Evolutionary conservation across 2,797 vertebrate species (phyloP).

Genomic region (Anolis apletophallus): DNA sequence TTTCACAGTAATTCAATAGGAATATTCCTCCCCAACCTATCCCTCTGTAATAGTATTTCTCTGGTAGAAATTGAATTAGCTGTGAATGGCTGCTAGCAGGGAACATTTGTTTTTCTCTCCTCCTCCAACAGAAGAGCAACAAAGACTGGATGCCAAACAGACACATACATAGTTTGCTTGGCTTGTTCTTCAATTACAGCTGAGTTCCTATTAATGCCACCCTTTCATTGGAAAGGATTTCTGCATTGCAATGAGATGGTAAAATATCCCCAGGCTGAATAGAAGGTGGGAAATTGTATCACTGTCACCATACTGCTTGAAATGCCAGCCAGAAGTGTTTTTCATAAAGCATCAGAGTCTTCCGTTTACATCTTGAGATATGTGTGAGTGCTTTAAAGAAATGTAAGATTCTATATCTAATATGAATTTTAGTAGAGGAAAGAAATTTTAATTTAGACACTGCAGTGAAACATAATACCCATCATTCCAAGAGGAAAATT

Average conservation of each 20-base stretch:
- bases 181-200: slow-evolving; percentile 22
- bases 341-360: neutral
- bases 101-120: neutral
- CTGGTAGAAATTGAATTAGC: slow-evolving; percentile 21
- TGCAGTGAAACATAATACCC: neutral
- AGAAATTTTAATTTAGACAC: neutral
- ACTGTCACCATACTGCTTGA: neutral
- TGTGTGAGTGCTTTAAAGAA: slow-evolving; percentile 3
- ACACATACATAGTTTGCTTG: slow-evolving; percentile 4
- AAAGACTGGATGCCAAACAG: neutral
- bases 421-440: neutral
- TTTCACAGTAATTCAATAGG: neutral
- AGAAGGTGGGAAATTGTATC: slow-evolving; percentile 15
- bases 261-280: slow-evolving; percentile 10
- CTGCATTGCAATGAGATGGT: slow-evolving; percentile 29
- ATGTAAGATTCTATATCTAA: slow-evolving; percentile 10
- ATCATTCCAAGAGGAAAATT: neutral
- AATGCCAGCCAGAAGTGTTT: neutral
- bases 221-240: slow-evolving; percentile 30
- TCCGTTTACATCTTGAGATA: neutral
- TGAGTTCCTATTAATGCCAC: slow-evolving; percentile 22
- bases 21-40: neutral
- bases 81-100: slow-evolving; percentile 18
- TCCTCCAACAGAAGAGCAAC: neutral
- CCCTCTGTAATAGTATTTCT: neutral